Base-by-base conservation (phyloP, 2,113 vertebrate species). In the Excalfactoria chinensis region DNA sequence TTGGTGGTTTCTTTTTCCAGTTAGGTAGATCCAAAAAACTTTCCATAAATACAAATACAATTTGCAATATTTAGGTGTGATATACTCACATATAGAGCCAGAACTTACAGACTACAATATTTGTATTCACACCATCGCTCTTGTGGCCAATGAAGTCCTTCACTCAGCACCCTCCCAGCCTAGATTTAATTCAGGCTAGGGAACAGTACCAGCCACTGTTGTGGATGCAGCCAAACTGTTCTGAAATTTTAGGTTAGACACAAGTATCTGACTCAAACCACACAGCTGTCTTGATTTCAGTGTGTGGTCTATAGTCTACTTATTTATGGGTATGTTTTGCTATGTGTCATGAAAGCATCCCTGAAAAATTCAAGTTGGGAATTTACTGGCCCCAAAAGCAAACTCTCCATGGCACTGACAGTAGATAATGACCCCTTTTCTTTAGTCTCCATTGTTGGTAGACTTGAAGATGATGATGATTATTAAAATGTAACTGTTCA, bases 11-110 rank as follows among this genome's bases (percentile, higher is more conserved):
- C 5, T 77, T 94, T 84, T 77, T 37, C 11, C 56, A 66, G 78
- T 66, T 67, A 85, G 70, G 69, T 30, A 43, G 68, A 5, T 21
- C 60, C 13, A 26, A 26, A 56, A 62, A 82, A 25, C 13, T 72
- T 66, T 70, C 86, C 46, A 46, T 53, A 91, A 73, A 73, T 55
- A 55, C 7, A 89, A 93, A 77, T 20, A 11, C 26, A 49, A 72
- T 94, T 85, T 90, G 23, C 2, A 5, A 21, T 40, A 66, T 60
- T 78, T 20, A 44, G 37, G 6, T 9, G 9, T 34, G 35, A 51
- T 68, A 64, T 11, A 79, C 18, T 78, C 2, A 58, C 48, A 48
- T 32, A 40, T 8, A 32, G 30, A 17, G 7, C 4, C 13, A 6
- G n/a, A 37, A 4, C 2, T 74, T 59, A 41, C 11, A 19, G 23